Evolutionary conservation across 2,113 vertebrate species (phyloP).

Genomic region (Forbesichthys agassizii): DNA sequence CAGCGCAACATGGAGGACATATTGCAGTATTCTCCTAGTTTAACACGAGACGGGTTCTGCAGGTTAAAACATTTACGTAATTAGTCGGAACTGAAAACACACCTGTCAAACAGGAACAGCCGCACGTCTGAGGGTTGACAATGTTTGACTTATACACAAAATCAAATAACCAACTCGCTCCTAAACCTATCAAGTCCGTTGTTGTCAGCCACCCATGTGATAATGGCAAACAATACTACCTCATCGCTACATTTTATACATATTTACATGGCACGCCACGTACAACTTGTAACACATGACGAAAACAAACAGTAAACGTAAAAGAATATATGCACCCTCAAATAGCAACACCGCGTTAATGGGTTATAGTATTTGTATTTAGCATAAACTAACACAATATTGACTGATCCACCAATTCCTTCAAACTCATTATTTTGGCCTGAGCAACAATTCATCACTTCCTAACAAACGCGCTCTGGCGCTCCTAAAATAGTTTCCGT

Average conservation of each 20-base stretch:
- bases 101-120: constrained; percentile 47
- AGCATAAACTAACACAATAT: not conserved
- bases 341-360: too few relatives aligned
- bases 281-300: too few relatives aligned
- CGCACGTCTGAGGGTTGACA: not conserved
- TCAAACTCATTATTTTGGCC: constrained; percentile 33
- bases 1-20: too few relatives aligned
- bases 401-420: constrained; percentile 3
- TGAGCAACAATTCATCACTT: constrained; percentile 56
- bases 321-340: not conserved
- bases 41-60: constrained; percentile 45
- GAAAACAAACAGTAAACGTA: not conserved
- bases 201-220: constrained; percentile 21
- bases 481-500: constrained; percentile 56
- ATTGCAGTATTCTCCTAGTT: not conserved
- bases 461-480: constrained; percentile 43
- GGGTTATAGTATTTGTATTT: too few relatives aligned
- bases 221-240: constrained; percentile 48
- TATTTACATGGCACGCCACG: constrained; percentile 34
- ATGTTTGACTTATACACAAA: constrained; percentile 26
- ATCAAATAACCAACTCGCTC: constrained; percentile 21
- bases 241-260: not conserved
- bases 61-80: constrained; percentile 36
- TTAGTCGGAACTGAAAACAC: not conserved
- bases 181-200: too few relatives aligned